phyloP scores from a whole-genome alignment of 2,797 vertebrate genomes.

The Cuniculus paca region DNA sequence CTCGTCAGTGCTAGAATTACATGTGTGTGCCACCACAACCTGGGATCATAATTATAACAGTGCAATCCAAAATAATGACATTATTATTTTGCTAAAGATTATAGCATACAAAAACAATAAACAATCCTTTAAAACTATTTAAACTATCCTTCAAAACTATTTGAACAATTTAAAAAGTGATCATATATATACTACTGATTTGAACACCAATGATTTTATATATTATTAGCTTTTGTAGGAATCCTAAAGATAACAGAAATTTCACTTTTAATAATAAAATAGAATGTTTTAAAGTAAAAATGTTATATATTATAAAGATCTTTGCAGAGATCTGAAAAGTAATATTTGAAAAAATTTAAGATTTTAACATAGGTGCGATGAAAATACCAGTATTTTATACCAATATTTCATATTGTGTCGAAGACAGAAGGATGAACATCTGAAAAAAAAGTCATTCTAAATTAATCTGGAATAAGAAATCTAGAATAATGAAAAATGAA shows the following conservation, averaged over 20 bases:
- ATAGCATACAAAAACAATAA: neutral
- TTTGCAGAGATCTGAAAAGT: neutral
- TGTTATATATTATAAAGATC: neutral
- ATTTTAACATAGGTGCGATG: neutral
- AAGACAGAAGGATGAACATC: neutral
- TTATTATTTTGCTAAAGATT: slow-evolving; percentile 26
- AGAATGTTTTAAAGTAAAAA: neutral
- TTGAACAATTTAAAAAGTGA: neutral
- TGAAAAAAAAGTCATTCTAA: slow-evolving; percentile 8
- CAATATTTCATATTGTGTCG: neutral
- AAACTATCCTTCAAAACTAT: neutral
- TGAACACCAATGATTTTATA: neutral
- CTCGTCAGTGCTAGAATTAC: neutral
- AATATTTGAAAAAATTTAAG: slow-evolving; percentile 27
- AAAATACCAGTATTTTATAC: neutral
- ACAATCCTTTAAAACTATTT: neutral
- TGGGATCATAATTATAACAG: neutral
- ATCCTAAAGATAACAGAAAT: neutral
- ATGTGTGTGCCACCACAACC: neutral
- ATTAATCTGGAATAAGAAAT: neutral
- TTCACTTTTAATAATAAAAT: neutral
- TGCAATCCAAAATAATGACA: neutral
- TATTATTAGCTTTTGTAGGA: neutral
- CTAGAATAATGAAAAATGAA: neutral
- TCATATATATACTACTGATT: neutral